phyloP scores from a whole-genome alignment of 2,888 invertebrate species.

The Brachypalpus laphriformis region DNA sequence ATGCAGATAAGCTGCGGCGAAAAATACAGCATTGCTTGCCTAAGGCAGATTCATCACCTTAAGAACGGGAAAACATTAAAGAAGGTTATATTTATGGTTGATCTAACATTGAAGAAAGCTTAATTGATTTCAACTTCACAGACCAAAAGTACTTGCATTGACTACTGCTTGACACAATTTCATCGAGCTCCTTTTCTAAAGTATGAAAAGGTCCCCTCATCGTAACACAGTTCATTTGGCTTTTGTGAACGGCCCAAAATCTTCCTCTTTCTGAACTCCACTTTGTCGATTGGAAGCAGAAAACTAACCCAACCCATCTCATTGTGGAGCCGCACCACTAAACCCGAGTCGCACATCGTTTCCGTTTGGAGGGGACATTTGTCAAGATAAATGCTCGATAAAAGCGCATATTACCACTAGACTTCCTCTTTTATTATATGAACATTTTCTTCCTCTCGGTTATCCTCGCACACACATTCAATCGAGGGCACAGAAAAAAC shows the following conservation, averaged over 20 bases:
- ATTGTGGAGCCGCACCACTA: constrained; percentile 28
- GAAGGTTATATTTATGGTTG: too few species aligned
- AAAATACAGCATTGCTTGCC: too few species aligned
- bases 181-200: background rate
- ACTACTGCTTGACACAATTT: background rate
- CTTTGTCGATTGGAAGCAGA: background rate
- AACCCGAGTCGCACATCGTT: constrained; percentile 47
- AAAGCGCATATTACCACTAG: constrained; percentile 71
- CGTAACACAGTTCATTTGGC: constrained; percentile 15
- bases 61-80: too few species aligned
- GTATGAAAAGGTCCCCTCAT: background rate
- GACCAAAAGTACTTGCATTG: too few species aligned
- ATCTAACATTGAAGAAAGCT: too few species aligned
- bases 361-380: constrained; percentile 59
- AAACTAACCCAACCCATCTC: background rate
- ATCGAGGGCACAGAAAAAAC: background rate
- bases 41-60: too few species aligned
- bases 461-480: constrained; percentile 13
- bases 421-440: constrained; percentile 68
- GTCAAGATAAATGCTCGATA: constrained; percentile 71
- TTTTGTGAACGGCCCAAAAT: too few species aligned
- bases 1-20: too few species aligned
- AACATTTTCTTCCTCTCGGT: constrained; percentile 57
- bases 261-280: too few species aligned
- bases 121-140: too few species aligned